Conservation (phyloP, 2,888 invertebrate genomes). For the Archaeoteleia sp. region DNA sequence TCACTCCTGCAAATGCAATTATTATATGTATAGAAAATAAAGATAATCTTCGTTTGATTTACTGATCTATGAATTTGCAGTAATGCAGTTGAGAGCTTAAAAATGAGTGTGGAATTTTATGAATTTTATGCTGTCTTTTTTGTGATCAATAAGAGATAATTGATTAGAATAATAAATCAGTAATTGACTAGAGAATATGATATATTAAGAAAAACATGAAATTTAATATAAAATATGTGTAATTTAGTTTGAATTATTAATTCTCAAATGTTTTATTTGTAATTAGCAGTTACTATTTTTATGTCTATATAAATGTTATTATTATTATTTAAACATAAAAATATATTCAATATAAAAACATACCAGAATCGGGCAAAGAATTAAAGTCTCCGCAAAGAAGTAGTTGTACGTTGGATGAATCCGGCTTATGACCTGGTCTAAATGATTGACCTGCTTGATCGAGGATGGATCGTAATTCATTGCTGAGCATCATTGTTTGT, state of each 20-base stretch:
- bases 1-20: constrained; percentile 83
- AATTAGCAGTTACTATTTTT: background rate
- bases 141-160: constrained; percentile 7
- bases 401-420: constrained; percentile 89
- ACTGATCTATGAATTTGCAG: background rate
- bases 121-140: constrained; percentile 4
- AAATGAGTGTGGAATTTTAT: background rate
- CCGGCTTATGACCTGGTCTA: constrained; percentile 83
- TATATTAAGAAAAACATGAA: background rate
- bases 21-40: background rate
- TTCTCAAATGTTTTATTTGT: too few relatives aligned
- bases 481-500: constrained; percentile 99
- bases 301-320: too few relatives aligned
- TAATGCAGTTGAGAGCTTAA: background rate
- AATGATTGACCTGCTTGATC: constrained; percentile 90
- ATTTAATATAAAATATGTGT: background rate
- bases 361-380: constrained; percentile 96
- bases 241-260: too few relatives aligned
- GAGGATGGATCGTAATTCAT: constrained; percentile 91
- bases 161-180: background rate
- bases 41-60: background rate
- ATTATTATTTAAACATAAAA: background rate
- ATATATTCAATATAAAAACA: constrained; percentile 31
- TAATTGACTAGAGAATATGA: too few relatives aligned
- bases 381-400: constrained; percentile 98